Evolutionary conservation across 2,888 invertebrate species (phyloP).

Genomic region (Coleophora flavipennella): DNA sequence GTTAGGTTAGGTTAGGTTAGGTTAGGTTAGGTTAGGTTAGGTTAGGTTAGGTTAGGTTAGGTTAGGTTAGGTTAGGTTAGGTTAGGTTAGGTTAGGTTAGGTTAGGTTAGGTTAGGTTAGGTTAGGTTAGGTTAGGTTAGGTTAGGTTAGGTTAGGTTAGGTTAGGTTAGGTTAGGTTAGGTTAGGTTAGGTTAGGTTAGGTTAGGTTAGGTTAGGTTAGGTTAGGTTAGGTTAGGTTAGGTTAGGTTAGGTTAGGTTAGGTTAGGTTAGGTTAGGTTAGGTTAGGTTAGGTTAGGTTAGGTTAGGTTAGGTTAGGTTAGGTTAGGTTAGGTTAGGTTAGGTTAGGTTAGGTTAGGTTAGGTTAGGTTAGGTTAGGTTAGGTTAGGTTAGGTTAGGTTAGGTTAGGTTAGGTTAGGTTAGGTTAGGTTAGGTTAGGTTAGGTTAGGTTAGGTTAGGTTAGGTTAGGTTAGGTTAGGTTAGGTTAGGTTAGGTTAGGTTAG

Average conservation of each 20-base stretch:
- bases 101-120: conserved; percentile 10
- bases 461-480: conserved; percentile 16
- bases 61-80: conserved; percentile 12
- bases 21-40: conserved; percentile 12
- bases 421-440: conserved; percentile 5
- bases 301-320: conserved; percentile 15
- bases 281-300: conserved; percentile 17
- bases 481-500: conserved; percentile 16
- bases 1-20: conserved; percentile 12
- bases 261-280: conserved; percentile 17
- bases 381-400: conserved; percentile 6
- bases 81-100: conserved; percentile 12
- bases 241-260: conserved; percentile 19
- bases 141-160: conserved; percentile 18
- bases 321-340: conserved; percentile 17
- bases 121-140: conserved; percentile 16
- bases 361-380: conserved; percentile 6
- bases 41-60: conserved; percentile 13
- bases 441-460: conserved; percentile 8
- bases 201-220: conserved; percentile 19
- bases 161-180: conserved; percentile 17
- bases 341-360: conserved; percentile 14
- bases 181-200: conserved; percentile 18
- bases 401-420: conserved; percentile 7
- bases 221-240: conserved; percentile 20